Conservation (phyloP, 2,888 invertebrate species). For the Microplitis manilae region DNA sequence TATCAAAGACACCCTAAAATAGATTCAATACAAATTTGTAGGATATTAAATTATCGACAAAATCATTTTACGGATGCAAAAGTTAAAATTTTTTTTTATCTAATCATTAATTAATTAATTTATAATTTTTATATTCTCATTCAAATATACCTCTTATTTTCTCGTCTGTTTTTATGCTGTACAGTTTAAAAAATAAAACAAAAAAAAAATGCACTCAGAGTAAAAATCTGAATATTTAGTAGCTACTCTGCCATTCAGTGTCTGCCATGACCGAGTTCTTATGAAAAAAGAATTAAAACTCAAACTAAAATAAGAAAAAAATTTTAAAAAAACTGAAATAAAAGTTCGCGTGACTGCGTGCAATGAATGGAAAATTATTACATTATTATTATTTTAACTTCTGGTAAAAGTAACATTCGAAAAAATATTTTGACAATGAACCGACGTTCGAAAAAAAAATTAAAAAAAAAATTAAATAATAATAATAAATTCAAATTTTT, state of each 20-base stretch:
- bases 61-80: no score
- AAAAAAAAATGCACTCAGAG: no score
- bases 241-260: neutral
- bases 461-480: no score
- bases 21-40: no score
- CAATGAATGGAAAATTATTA: slow-evolving; percentile 55
- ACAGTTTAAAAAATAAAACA: neutral
- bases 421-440: neutral
- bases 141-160: neutral
- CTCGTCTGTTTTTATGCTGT: neutral
- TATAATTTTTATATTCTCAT: no score
- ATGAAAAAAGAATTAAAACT: neutral
- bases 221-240: neutral
- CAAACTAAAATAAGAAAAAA: neutral
- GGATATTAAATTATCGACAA: no score
- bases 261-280: neutral
- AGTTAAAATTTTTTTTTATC: no score
- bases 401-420: neutral
- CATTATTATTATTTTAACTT: neutral
- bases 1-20: no score
- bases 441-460: no score
- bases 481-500: no score
- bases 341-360: slow-evolving; percentile 57
- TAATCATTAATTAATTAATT: no score
- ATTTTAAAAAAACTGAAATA: no score